These are phyloP conservation scores for Pristionchus arcanus DNA, from an alignment of 2,888 invertebrate species.

Conservation along the genomic window DNA sequence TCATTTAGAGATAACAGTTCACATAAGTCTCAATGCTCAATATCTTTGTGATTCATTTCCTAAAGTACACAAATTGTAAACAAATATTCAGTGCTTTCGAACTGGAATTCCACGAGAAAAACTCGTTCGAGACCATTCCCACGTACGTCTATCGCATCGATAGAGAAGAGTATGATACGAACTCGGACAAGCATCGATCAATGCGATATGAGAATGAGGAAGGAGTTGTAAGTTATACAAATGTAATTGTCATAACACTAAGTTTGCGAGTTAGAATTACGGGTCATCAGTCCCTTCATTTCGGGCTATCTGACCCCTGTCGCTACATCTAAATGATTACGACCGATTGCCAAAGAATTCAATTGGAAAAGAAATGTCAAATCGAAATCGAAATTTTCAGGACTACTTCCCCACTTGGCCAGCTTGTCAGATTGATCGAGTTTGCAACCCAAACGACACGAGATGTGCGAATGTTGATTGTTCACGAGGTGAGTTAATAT, in stretches of 20 bases:
- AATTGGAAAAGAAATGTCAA: no score
- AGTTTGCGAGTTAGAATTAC: no score
- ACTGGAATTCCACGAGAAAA: not conserved
- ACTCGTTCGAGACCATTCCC: not conserved
- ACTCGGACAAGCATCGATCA: not conserved
- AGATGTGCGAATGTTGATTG: not conserved
- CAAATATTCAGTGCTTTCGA: not conserved
- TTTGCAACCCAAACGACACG: not conserved
- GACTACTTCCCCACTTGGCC: conserved; percentile 32
- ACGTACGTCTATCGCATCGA: not conserved
- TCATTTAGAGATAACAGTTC: no score
- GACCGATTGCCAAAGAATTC: no score
- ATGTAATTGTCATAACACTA: not conserved
- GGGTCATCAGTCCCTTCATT: not conserved
- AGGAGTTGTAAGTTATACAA: not conserved
- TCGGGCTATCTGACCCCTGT: no score
- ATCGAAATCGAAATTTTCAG: not conserved
- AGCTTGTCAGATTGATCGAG: not conserved
- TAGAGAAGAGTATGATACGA: not conserved
- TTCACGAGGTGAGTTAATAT: not conserved
- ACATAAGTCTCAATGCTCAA: no score
- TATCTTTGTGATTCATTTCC: no score
- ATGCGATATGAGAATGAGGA: not conserved
- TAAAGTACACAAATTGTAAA: no score
- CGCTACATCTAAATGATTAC: no score